Percentiles rank a stretch among this genome's conserved stretches.
Evolutionary conservation across 2,113 vertebrate genomes (phyloP).

Genomic region (Narcine bancroftii): DNA sequence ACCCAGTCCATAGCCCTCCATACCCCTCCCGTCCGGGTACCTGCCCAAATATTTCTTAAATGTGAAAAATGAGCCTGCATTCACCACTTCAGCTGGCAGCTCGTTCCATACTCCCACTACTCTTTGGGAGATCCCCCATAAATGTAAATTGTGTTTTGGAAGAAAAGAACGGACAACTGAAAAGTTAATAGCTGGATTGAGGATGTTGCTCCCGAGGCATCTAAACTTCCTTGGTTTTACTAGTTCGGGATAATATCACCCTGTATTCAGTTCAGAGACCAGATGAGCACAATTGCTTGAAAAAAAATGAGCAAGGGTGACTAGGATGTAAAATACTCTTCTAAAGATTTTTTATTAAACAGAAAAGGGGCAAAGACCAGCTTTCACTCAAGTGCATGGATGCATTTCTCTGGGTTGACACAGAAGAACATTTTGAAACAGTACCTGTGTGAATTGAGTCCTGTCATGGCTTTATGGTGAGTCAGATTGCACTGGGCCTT

Average conservation of each 20-base stretch:
- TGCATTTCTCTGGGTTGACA: background rate
- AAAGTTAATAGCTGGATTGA: background rate
- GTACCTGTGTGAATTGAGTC: background rate
- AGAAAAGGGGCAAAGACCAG: background rate
- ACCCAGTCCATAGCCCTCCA: too few species aligned
- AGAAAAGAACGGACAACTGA: background rate
- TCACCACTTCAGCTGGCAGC: too few species aligned
- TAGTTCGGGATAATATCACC: background rate
- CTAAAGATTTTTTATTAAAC: background rate
- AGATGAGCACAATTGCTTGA: background rate
- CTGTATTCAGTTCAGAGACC: background rate
- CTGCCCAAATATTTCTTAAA: too few species aligned
- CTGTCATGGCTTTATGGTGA: slow-evolving; percentile 10
- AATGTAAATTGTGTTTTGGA: background rate
- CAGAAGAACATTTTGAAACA: background rate
- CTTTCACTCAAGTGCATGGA: background rate
- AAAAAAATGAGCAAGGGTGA: background rate
- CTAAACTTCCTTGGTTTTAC: background rate
- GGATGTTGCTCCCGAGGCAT: background rate
- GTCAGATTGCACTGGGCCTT: background rate
- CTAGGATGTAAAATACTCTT: too few species aligned
- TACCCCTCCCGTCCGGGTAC: too few species aligned
- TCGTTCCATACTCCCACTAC: too few species aligned
- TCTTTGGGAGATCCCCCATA: background rate
- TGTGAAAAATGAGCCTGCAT: too few species aligned